phyloP scores from a whole-genome alignment of 2,888 invertebrate species.

The Lepetodrilus schrolli region DNA sequence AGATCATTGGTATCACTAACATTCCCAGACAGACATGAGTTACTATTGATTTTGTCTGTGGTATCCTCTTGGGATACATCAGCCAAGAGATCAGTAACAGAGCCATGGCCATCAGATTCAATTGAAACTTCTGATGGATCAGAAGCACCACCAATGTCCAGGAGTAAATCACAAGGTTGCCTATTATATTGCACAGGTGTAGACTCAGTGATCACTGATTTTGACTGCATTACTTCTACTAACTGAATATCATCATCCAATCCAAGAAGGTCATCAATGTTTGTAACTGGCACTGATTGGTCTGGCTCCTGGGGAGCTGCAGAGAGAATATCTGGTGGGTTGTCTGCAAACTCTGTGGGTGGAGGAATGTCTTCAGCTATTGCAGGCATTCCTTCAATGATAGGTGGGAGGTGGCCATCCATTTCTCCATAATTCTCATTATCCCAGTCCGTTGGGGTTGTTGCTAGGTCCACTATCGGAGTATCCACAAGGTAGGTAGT shows the following conservation, averaged over 20 bases:
- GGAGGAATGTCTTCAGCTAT: conserved; percentile 51
- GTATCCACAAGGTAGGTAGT: conserved; percentile 5
- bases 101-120: neutral
- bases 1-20: neutral
- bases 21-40: neutral
- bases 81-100: neutral
- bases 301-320: neutral
- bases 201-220: neutral
- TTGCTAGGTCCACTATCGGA: neutral
- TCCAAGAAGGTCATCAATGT: conserved; percentile 59
- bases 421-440: neutral
- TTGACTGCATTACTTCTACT: neutral
- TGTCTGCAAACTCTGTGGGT: conserved; percentile 60
- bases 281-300: conserved; percentile 47
- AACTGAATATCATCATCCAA: neutral
- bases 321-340: neutral
- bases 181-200: conserved; percentile 4
- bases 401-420: neutral
- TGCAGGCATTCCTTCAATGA: conserved; percentile 26
- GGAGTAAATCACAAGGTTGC: neutral
- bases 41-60: neutral
- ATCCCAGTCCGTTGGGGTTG: conserved; percentile 2
- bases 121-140: neutral
- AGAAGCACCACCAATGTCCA: neutral
- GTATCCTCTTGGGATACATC: neutral